Evolutionary conservation across 2,888 invertebrate species (phyloP), one percentile per base, ranked within the genome.

Genomic region (Syrista parreyssii): DNA sequence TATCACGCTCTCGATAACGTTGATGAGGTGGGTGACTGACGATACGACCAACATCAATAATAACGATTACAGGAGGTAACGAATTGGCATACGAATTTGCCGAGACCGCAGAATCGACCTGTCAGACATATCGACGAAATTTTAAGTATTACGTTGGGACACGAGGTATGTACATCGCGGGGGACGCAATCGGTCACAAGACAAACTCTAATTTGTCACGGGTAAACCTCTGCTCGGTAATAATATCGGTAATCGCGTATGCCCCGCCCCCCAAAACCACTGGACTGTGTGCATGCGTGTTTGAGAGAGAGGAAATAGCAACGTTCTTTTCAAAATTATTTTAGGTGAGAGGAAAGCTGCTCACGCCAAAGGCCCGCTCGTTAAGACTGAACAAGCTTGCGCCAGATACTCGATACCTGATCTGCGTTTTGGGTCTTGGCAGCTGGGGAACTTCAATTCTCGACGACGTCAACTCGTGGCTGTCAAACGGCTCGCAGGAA

Each of bases 381-480:
- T 95, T 96, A 81, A 95, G 95, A 90, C 93, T 98, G 80, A 94
- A 94, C 80, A 95, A 95, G 89, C 92, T 98, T 84, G 94, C 94
- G 80, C 96, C 97, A 12, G 96, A 96, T 86, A 96, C 96, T 15
- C 94, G 95, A 83, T 98, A 98, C 92, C 94, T 95, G 83, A 96
- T 98, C 87, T 98, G 98, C 91, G 97, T 98, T 77, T 93, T 97
- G 85, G 97, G 97, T 15, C 93, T 96, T 77, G 96, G 97, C 79
- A 96, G 95, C 92, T 95, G 95, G 94, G 92, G 91, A 82, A 93
- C 80, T 92, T 94, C 83, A 92, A 94, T 89, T 93, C 94, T 90
- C 9, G 89, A 89, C 75, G 88, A 88, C 79, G 82, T 86, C n/a
- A 86, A 84, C 68, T 83, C 85, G 32, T 89, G 88, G 88, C 89